Conservation (phyloP, 2,113 vertebrate species). For the Antennarius striatus region DNA sequence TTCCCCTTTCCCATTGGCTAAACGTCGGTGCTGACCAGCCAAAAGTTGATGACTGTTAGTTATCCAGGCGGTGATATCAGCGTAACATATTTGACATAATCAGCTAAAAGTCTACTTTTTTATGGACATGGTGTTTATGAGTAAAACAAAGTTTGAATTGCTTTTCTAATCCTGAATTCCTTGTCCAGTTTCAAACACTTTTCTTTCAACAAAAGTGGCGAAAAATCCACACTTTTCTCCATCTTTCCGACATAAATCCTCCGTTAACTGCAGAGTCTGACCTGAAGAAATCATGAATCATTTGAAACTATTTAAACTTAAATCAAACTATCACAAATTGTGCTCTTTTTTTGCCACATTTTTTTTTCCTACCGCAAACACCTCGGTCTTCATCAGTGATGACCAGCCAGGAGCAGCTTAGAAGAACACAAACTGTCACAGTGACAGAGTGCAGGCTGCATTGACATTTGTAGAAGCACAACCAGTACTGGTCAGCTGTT, state of each 20-base stretch:
- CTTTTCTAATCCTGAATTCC: no score
- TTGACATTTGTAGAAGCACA: conserved; percentile 57
- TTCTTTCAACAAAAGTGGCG: no score
- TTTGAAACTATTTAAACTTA: neutral
- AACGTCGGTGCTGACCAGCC: no score
- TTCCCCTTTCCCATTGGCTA: no score
- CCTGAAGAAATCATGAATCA: neutral
- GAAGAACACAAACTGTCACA: conserved; percentile 35
- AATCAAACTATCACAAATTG: neutral
- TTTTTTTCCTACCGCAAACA: neutral
- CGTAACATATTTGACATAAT: no score
- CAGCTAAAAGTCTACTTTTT: no score
- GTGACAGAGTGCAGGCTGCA: conserved; percentile 41
- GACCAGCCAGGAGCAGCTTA: conserved; percentile 7
- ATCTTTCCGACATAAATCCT: neutral
- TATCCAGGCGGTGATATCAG: no score
- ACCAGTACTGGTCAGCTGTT: conserved; percentile 51
- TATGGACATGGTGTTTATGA: no score
- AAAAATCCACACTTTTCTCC: no score
- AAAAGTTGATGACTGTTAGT: no score
- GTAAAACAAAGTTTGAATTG: no score
- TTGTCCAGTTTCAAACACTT: no score
- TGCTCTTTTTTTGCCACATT: neutral
- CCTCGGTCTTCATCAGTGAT: neutral
- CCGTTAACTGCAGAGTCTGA: neutral